Evolutionary conservation across 1,140 invertebrate genomes (phyloP).

Genomic region (Triops longicaudatus): DNA sequence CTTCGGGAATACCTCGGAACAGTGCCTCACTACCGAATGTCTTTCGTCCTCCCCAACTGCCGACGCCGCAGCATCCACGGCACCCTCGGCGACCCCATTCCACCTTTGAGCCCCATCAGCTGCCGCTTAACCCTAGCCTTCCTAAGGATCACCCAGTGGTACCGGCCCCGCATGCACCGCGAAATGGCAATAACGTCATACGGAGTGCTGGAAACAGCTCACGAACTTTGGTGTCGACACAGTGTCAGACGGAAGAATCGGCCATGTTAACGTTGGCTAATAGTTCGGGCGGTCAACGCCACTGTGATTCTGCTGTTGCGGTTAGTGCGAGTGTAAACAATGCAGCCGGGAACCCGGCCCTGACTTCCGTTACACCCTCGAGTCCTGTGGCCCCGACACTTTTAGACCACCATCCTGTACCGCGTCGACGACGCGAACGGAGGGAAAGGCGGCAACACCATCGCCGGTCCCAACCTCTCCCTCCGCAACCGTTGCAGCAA

Average conservation of each 20-base stretch:
- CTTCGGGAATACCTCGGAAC: constrained; percentile 22
- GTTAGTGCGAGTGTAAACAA: neutral
- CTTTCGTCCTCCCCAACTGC: constrained; percentile 22
- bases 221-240: constrained; percentile 24
- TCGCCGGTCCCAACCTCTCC: constrained; percentile 14
- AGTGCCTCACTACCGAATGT: constrained; percentile 28
- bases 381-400: constrained; percentile 18
- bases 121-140: neutral
- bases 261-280: neutral
- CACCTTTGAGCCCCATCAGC: constrained; percentile 22
- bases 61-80: neutral
- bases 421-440: constrained; percentile 30
- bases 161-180: neutral
- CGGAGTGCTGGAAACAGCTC: neutral
- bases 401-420: constrained; percentile 21
- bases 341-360: neutral
- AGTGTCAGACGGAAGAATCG: constrained; percentile 23
- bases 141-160: constrained; percentile 27
- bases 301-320: neutral
- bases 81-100: constrained; percentile 17
- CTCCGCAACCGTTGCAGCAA: constrained; percentile 21
- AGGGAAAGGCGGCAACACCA: constrained; percentile 27
- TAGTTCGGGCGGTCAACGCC: neutral
- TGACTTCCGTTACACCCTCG: constrained; percentile 17
- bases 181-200: neutral